These are phyloP conservation scores for Taxidea taxus DNA, from an alignment of 2,113 vertebrate genomes.

Conservation along the genomic window DNA sequence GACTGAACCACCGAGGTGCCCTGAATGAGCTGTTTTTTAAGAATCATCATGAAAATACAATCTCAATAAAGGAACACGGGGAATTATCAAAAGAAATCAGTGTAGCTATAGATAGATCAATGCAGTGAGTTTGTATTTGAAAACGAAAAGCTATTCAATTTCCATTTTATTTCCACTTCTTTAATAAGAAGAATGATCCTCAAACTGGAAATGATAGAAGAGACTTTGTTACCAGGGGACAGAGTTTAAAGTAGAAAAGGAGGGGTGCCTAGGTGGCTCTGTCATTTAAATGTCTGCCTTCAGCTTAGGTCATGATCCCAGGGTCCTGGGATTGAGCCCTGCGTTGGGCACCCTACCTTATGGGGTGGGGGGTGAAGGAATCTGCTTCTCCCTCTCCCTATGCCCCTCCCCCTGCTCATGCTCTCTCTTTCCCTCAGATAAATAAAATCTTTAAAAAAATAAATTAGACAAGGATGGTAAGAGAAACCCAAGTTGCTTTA, in stretches of 20 bases:
- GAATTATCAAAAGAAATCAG: neutral
- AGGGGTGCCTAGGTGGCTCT: neutral
- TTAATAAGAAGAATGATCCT: neutral
- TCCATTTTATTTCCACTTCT: slow-evolving; percentile 5
- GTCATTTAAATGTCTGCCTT: neutral
- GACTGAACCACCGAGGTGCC: no score
- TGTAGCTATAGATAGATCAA: neutral
- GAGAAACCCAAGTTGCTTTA: neutral
- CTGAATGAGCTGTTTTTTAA: no score
- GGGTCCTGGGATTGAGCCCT: neutral
- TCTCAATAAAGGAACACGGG: neutral
- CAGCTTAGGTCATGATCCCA: neutral
- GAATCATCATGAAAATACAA: neutral
- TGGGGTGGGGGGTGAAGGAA: no score
- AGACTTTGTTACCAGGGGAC: neutral
- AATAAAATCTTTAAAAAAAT: neutral
- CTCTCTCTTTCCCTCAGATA: neutral
- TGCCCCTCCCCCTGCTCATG: neutral
- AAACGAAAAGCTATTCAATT: neutral
- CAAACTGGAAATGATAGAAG: neutral
- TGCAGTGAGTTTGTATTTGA: neutral
- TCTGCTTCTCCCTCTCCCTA: neutral
- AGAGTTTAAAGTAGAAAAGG: neutral
- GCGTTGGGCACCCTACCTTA: rapidly evolving
- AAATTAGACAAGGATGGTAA: neutral